Evolutionary conservation across 1,140 invertebrate species (phyloP), one percentile per base, ranked within the genome.

Genomic region (Tetramorium alpestre): DNA sequence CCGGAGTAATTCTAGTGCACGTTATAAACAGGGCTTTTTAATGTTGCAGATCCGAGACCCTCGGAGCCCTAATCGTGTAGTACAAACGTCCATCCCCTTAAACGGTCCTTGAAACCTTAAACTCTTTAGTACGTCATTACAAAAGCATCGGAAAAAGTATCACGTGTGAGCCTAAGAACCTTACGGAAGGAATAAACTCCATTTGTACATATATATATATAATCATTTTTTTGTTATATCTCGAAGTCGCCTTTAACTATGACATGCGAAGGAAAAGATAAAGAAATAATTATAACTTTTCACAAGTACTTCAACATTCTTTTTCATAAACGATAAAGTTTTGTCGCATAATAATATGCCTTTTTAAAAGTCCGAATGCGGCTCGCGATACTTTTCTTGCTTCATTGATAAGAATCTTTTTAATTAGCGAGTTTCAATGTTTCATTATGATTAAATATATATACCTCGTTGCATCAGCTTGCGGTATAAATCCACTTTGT

Each of bases 1-100:
- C 13, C 49, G 64, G 41, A 81, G 88, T 90, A 87, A 90, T 90
- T 89, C 89, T 78, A 38, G 25, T 62, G 85, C 49, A 60, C 78
- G 89, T 80, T 85, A 86, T 87, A 90, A 90, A 90, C 88, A 89
- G 76, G 60, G 62, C 54, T 72, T 69, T 82, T 58, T 78, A 78
- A 82, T 54, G 49, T 70, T 64, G 44, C 54, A 70, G 44, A 54
- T 73, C 51, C 38, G 64, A 69, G 69, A 25, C 41, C 25, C 47
- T 38, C 28, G 18, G 69, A 49, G 18, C 25, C 80, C 38, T 73
- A 73, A 75, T 84, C 78, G 49, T 75, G 54, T 60, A 84, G 69
- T 73, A 75, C 69, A 75, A 75, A 84, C 80, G 80, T 84, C 44
- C 54, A 33, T 73, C 56, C 38, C 13, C 41, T 69, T 70, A 60